These are phyloP conservation scores for Sesia apiformis DNA, from an alignment of 2,888 invertebrate species.

Conservation along the genomic window DNA sequence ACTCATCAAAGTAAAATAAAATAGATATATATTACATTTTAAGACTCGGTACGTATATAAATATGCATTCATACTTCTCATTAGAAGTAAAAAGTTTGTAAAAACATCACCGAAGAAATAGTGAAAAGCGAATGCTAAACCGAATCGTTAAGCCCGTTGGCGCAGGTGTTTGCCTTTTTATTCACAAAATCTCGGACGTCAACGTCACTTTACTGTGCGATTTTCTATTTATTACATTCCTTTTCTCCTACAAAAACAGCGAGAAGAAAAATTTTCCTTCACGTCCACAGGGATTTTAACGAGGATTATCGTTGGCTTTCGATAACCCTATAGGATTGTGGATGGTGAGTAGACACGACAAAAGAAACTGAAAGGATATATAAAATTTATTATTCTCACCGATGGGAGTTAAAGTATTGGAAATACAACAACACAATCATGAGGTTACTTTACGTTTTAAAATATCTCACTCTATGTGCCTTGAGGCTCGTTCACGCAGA, in stretches of 20 bases:
- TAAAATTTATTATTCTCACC: conserved; percentile 11
- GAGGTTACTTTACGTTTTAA: too few species aligned
- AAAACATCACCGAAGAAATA: too few species aligned
- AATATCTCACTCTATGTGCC: too few species aligned
- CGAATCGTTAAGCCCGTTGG: background rate
- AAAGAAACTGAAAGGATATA: conserved; percentile 10
- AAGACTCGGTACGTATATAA: too few species aligned
- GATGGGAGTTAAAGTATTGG: too few species aligned
- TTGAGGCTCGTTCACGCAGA: too few species aligned
- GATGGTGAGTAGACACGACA: conserved; percentile 11
- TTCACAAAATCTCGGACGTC: background rate
- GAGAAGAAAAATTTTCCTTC: conserved; percentile 5
- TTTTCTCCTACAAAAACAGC: conserved; percentile 4
- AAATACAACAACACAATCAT: too few species aligned
- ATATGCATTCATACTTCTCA: too few species aligned
- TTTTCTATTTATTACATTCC: conserved; percentile 2
- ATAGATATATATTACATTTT: too few species aligned
- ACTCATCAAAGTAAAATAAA: too few species aligned
- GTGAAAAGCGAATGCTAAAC: too few species aligned
- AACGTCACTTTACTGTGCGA: conserved; percentile 1
- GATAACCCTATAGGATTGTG: conserved; percentile 16
- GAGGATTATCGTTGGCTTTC: conserved; percentile 12
- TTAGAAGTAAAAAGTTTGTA: too few species aligned
- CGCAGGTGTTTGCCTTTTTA: background rate
- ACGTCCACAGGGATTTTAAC: background rate